Evolutionary conservation across 2,888 invertebrate species (phyloP), one percentile per base, ranked within the genome.

Genomic region (Sphinx pinastri): DNA sequence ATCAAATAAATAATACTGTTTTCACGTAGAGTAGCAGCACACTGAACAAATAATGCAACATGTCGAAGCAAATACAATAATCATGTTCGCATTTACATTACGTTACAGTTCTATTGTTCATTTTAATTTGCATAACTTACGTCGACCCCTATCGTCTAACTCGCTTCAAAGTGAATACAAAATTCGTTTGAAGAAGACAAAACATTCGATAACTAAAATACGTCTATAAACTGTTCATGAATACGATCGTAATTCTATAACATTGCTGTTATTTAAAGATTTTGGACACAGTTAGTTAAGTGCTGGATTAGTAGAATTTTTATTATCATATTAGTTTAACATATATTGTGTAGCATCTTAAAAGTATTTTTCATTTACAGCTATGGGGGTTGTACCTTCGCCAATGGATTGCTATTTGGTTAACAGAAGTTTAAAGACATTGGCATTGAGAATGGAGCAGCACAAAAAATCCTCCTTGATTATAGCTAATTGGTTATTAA

Each of bases 401-500:
- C 99, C 99, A 0, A 98, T 99, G 85, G 99, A 99, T 88, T 99
- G 99, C 88, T 98, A 96, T 85, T 95, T 98, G 84, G 98, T 99
- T 0, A 98, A 98, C 84, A 95, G 98, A 74, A 98, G 99, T 82
- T 91, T 99, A 72, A 99, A 99, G 93, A 99, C 99, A 0, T 94
- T 99, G 45, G 96, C 97, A 7, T 81, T 99, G 45, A 95, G 99
- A 70, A 99, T 99, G 99, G 95, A 97, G 75, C 96, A 97, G 76
- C 99, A 99, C 87, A 97, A 96, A 90, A 95, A 95, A 73, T 99
- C 97, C 76, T 96, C 97, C 0, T 79, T 98, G 70, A 93, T 94
- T 1, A 95, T 99, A 52, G 99, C 98, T 0, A 95, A 96, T 75
- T 99, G 95, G 93, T 93, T 99, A 68, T 96, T 97, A 84, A 89